phyloP scores from a whole-genome alignment of 2,113 vertebrate species.

The Acanthisitta chloris region DNA sequence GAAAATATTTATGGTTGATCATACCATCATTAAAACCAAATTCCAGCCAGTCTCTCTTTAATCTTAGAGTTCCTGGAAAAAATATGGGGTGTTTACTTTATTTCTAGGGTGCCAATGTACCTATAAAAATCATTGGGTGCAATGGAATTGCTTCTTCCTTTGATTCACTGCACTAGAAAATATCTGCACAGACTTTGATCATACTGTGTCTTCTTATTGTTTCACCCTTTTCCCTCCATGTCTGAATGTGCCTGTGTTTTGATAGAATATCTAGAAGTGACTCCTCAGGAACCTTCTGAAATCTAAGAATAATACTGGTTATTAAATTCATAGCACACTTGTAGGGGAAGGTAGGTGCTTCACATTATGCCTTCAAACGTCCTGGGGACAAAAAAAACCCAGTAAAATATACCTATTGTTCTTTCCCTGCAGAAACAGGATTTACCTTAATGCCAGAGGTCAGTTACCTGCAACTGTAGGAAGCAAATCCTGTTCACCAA shows the following conservation, averaged over 20 bases:
- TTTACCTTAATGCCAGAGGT: not conserved
- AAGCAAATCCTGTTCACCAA: not conserved
- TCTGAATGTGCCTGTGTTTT: not conserved
- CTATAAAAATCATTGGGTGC: not conserved
- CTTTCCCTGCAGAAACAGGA: not conserved
- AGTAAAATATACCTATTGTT: not conserved
- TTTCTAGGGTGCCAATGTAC: not conserved
- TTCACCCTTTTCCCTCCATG: not conserved
- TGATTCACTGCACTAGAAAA: not conserved
- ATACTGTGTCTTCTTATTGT: not conserved
- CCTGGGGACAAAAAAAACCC: not conserved
- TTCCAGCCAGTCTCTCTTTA: not conserved
- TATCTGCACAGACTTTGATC: not conserved
- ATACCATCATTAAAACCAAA: not conserved
- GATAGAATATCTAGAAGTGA: not conserved
- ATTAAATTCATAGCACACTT: not conserved
- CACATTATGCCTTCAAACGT: not conserved
- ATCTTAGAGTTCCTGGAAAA: not conserved
- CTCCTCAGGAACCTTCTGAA: not conserved
- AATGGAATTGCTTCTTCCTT: not conserved
- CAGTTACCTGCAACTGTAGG: not conserved
- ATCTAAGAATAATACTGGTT: not conserved
- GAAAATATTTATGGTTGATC: not conserved
- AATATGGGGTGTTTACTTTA: not conserved
- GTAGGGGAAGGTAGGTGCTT: not conserved